A percentile compares a stretch with the other conserved stretches of the same genome.
These are phyloP conservation scores for Molossus alvarezi DNA, from an alignment of 2,797 vertebrate species.

Conservation along the genomic window DNA sequence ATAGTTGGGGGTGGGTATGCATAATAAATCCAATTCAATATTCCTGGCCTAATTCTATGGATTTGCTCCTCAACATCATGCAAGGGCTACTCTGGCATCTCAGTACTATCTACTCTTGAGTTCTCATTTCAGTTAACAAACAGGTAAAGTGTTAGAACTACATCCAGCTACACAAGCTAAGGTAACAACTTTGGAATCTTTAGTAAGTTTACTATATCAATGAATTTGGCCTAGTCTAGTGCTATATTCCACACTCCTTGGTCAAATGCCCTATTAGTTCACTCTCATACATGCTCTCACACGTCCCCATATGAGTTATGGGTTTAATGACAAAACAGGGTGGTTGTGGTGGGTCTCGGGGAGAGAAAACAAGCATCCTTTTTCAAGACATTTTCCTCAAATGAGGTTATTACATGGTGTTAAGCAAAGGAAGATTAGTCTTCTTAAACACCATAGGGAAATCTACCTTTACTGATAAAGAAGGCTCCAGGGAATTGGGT, in stretches of 20 bases:
- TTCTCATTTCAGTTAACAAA: not conserved
- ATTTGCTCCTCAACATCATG: not conserved
- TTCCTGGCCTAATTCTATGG: not conserved
- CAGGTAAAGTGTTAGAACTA: not conserved
- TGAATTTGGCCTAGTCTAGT: not conserved
- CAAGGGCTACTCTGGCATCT: not conserved
- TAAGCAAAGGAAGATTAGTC: not conserved
- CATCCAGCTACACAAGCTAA: not conserved
- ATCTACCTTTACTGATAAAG: not conserved
- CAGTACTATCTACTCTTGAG: not conserved
- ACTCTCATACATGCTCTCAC: not conserved
- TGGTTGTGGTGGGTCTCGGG: not conserved
- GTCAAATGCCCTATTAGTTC: not conserved
- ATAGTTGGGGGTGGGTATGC: not conserved
- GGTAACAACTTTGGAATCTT: not conserved
- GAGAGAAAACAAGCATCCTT: not conserved
- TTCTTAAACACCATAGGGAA: not conserved
- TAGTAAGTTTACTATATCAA: not conserved
- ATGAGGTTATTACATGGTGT: not conserved
- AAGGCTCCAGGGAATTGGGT: not conserved
- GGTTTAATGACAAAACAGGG: not conserved
- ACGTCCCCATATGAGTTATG: not conserved
- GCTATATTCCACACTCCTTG: not conserved
- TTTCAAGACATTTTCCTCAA: not conserved
- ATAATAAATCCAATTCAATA: not conserved